A percentile compares a stretch with the other conserved stretches of the same genome.
These are phyloP conservation scores for Prosopocoilus inquinatus DNA, from an alignment of 2,888 invertebrate species.

Conservation along the genomic window DNA sequence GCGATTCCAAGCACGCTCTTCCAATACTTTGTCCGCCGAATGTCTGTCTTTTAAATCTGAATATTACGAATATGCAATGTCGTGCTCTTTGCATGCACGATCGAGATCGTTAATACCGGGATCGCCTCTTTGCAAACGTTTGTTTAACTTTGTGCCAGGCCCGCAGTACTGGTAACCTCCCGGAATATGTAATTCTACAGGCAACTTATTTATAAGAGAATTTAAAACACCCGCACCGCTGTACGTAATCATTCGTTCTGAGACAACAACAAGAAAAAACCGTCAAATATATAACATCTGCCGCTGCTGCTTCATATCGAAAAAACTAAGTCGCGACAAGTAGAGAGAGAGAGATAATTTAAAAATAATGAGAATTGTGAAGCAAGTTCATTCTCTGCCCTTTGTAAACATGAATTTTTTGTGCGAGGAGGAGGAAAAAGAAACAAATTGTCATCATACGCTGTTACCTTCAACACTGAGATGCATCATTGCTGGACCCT, in stretches of 20 bases:
- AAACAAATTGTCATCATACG: background rate
- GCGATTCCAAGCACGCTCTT: constrained; percentile 12
- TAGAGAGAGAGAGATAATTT: background rate
- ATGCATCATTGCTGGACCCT: constrained; percentile 38
- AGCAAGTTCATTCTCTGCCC: background rate
- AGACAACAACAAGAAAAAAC: background rate
- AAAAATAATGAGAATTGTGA: background rate
- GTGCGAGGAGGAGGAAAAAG: background rate
- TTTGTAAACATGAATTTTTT: background rate
- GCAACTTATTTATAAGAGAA: background rate
- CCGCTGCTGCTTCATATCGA: too few relatives aligned
- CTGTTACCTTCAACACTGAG: constrained; percentile 3
- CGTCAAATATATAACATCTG: too few relatives aligned
- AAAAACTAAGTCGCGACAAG: too few relatives aligned
- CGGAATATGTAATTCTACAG: background rate
- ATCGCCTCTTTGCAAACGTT: background rate
- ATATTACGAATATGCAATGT: too few relatives aligned
- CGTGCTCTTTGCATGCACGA: too few relatives aligned
- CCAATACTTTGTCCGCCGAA: constrained; percentile 12
- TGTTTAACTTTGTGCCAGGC: background rate
- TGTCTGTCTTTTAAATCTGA: too few relatives aligned
- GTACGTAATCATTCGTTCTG: background rate
- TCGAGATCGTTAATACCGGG: background rate
- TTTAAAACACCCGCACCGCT: background rate
- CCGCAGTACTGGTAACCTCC: background rate